Base-by-base conservation (phyloP, 2,797 vertebrate species). In the Artibeus jamaicensis region DNA sequence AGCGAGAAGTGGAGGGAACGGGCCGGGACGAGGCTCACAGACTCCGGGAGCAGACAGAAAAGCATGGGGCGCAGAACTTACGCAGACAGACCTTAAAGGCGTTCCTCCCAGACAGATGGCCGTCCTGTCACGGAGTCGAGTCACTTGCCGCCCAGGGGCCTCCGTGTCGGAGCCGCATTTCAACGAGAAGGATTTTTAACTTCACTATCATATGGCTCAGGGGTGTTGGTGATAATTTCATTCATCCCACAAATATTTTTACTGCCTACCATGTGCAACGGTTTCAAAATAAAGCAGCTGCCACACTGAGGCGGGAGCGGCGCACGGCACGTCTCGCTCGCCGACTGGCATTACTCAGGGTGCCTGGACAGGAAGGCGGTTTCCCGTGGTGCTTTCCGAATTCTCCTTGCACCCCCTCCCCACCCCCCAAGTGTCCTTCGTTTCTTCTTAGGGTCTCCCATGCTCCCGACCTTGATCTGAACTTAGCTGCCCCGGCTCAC, bases 171-270 rank as follows among this genome's bases (percentile, higher is more conserved):
- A 94, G 86, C 68, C 46, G 73, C 86, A 95, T 97, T 93, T 93
- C 77, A 55, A 95, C 6, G 70, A 96, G 96, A 62, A 91, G 50
- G 92, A 97, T 95, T 97, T 97, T 86, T 96, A 96, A 90, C 86
- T 94, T 83, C 48, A 93, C 83, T 94, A 44, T 97, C 97, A 97
- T 96, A 86, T 96, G 96, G 96, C 86, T 97, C 95, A 93, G 95
- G 96, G 96, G 97, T 97, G 97, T 97, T 95, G 83, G 97, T 97
- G 97, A 96, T 97, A 95, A 97, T 97, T 96, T 97, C 97, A 96
- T 97, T 97, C 94, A 93, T 96, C 92, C 97, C 96, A 97, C 97
- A 97, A 95, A 95, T 96, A 97, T 95, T 97, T 96, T 92, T 91
- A 76, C 97, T 95, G 97, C 97, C 96, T 95, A 89, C 96, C 97